A percentile compares a stretch with the other conserved stretches of the same genome.
phyloP scores from a whole-genome alignment of 2,113 vertebrate genomes.

The Pterocles orientalis region DNA sequence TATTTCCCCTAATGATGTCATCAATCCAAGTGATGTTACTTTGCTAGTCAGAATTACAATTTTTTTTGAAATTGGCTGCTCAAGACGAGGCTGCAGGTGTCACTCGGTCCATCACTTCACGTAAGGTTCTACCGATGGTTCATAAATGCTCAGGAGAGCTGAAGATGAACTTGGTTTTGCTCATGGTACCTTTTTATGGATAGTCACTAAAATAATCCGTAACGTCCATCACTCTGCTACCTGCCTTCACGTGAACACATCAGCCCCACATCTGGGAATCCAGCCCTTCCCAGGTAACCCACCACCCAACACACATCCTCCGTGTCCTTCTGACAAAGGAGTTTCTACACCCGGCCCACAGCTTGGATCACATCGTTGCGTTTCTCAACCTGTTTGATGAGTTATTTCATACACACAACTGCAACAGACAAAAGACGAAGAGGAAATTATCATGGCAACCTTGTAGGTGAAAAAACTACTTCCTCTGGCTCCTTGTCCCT shows the following conservation, averaged over 20 bases:
- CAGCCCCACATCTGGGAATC: neutral
- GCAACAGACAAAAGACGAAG: neutral
- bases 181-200: neutral
- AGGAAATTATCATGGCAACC: neutral
- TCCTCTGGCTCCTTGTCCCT: neutral
- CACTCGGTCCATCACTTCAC: neutral
- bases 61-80: neutral
- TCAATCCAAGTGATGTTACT: neutral
- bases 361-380: neutral
- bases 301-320: neutral
- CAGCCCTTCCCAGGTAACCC: neutral
- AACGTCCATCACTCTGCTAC: neutral
- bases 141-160: neutral
- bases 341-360: neutral
- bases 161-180: neutral
- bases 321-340: neutral
- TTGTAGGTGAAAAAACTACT: neutral
- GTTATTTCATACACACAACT: rapidly evolving
- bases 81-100: neutral
- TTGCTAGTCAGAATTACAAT: neutral
- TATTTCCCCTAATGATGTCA: neutral
- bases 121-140: neutral
- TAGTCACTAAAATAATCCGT: neutral
- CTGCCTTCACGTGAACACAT: neutral
- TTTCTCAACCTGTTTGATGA: neutral